Conservation (phyloP, 2,888 invertebrate species). For the Willowsia nigromaculata region DNA sequence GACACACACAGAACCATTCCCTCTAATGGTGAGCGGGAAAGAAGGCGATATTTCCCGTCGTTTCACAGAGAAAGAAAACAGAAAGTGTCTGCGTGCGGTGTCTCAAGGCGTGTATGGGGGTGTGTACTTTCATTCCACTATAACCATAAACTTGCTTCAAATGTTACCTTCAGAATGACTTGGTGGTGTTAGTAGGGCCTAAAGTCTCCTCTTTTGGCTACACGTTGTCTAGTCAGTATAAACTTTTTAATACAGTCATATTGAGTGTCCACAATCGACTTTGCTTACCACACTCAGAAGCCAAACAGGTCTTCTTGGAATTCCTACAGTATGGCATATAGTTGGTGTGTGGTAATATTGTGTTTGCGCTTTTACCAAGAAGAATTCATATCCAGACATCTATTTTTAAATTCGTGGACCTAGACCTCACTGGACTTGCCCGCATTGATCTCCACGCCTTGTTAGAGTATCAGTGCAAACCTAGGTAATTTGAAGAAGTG, state of each 20-base stretch:
- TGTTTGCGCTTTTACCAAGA: no score
- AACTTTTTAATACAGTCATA: conserved; percentile 3
- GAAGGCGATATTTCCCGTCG: conserved; percentile 21
- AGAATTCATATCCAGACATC: no score
- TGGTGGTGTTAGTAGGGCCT: conserved; percentile 5
- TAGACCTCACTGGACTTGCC: no score
- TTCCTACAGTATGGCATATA: neutral
- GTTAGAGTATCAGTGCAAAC: no score
- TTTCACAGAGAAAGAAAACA: neutral
- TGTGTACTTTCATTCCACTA: neutral
- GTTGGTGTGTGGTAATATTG: neutral
- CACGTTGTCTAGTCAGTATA: neutral
- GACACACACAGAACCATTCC: neutral
- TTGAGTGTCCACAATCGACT: conserved; percentile 24
- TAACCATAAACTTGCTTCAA: conserved; percentile 3
- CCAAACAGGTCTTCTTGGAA: neutral
- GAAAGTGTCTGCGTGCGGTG: conserved; percentile 42
- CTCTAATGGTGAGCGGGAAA: neutral
- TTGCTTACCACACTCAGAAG: neutral
- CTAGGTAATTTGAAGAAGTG: no score
- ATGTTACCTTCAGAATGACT: neutral
- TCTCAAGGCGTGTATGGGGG: conserved; percentile 40
- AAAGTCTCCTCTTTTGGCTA: neutral
- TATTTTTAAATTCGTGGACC: no score
- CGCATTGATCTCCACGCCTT: no score